Base-by-base conservation (phyloP, 2,888 invertebrate genomes). In the Chrysopilus asiliformis region DNA sequence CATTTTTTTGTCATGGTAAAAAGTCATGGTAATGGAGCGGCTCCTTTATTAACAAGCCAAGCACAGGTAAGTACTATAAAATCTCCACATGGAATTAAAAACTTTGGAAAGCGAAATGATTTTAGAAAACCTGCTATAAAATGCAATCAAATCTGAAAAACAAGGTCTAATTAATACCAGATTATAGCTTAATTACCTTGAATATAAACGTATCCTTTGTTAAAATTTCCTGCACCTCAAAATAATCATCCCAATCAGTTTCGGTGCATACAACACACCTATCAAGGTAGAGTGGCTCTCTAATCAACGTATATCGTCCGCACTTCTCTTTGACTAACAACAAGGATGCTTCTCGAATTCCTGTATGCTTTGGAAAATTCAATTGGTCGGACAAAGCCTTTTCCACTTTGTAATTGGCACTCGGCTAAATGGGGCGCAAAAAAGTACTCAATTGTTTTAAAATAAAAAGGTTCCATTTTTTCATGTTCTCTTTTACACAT, bases 191-290 rank as follows among this genome's bases (percentile, higher is more conserved):
- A 53, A 53, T 57, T 64, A 90, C 93, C 80, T 93, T 93, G 66
- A 93, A 86, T 63, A 91, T 82, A 65, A 83, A 89, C 39, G 90
- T 84, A 61, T 93, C 93, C 66, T 89, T 90, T 42, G 86, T 82
- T 46, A 85, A 79, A 46, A 89, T 75, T 66, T 93, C 91, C 65
- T 90, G 89, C 47, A 94, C 79, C 70, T 94, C 94, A 60, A 94
- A 93, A 63, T 89, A 89, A 60, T 91, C 90, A 57, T 89, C 86
- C 58, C 82, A 80, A 50, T 91, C 90, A 40, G 84, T 79, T 60
- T 91, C 91, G 35, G 85, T 81, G 52, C 68, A 67, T 39, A 94
- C 82, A 45, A 94, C 84, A 64, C 93, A 91, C 52, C 86, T 75
- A 60, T 90, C 89, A 54, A 94, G 69, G 64, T 82, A 84, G 47